These are phyloP conservation scores for Sphaeramia orbicularis DNA, from an alignment of 2,797 vertebrate species.

Conservation along the genomic window DNA sequence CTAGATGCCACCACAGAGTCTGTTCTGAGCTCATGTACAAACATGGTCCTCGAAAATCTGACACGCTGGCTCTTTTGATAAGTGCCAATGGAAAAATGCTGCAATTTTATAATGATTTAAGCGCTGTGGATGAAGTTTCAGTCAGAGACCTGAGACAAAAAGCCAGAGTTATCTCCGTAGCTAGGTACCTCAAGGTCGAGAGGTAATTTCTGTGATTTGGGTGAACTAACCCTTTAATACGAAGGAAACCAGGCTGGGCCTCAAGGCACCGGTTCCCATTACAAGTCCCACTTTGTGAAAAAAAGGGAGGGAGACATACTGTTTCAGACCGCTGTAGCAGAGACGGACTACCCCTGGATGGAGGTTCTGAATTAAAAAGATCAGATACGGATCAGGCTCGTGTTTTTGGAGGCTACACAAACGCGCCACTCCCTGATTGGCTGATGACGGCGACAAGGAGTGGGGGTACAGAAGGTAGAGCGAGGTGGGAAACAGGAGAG, in stretches of 20 bases:
- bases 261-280: slow-evolving; percentile 60
- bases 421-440: slow-evolving; percentile 34
- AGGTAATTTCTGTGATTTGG: slow-evolving; percentile 16
- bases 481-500: slow-evolving; percentile 48
- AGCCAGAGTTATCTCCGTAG: background rate
- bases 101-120: background rate
- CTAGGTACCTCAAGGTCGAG: background rate
- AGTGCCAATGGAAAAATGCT: background rate
- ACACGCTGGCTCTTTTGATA: too few species aligned
- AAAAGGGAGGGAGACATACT: slow-evolving; percentile 26
- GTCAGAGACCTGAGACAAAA: background rate
- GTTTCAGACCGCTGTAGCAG: slow-evolving; percentile 32
- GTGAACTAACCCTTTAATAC: slow-evolving; percentile 49
- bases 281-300: slow-evolving; percentile 55
- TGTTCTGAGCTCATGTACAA: too few species aligned
- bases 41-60: background rate
- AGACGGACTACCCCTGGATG: slow-evolving; percentile 24
- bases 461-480: slow-evolving; percentile 27
- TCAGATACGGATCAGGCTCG: slow-evolving; percentile 5
- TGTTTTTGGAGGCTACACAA: slow-evolving; percentile 33
- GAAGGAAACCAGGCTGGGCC: slow-evolving; percentile 57
- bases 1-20: too few species aligned
- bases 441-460: slow-evolving; percentile 58
- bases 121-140: background rate
- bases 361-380: slow-evolving; percentile 23